Evolutionary conservation across 2,113 vertebrate species (phyloP).

Genomic region (Cinclus mexicanus): DNA sequence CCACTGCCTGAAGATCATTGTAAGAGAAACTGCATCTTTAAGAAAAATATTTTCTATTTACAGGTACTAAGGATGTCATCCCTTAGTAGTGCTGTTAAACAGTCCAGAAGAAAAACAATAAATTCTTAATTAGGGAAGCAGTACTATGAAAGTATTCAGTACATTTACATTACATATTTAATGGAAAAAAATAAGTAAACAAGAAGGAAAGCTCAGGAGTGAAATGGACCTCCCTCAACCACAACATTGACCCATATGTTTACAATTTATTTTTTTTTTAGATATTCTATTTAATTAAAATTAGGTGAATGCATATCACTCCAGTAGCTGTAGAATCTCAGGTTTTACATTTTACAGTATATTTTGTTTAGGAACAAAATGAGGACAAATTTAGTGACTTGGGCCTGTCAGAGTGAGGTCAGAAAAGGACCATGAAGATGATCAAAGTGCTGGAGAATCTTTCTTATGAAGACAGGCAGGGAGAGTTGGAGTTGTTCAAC

Average conservation of each 20-base stretch:
- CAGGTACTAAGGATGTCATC: neutral
- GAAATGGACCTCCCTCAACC: accelerated
- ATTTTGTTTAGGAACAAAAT: neutral
- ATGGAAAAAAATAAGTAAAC: neutral
- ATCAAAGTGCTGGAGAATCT: neutral
- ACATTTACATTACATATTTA: neutral
- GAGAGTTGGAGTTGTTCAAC: neutral
- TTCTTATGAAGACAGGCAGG: neutral
- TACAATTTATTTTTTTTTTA: neutral
- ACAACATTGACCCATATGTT: neutral
- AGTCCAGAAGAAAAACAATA: neutral
- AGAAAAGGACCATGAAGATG: neutral
- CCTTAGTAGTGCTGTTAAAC: neutral
- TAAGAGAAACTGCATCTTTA: neutral
- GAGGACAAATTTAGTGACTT: neutral
- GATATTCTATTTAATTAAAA: neutral
- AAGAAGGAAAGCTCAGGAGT: neutral
- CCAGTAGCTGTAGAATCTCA: neutral
- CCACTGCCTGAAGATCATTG: neutral
- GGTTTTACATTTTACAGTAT: neutral
- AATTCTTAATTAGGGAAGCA: neutral
- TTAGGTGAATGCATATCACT: neutral
- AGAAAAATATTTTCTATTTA: neutral
- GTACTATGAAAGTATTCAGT: neutral
- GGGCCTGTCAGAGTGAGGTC: neutral